These are phyloP conservation scores for Allygus modestus DNA, from an alignment of 2,888 invertebrate species.

Conservation along the genomic window DNA sequence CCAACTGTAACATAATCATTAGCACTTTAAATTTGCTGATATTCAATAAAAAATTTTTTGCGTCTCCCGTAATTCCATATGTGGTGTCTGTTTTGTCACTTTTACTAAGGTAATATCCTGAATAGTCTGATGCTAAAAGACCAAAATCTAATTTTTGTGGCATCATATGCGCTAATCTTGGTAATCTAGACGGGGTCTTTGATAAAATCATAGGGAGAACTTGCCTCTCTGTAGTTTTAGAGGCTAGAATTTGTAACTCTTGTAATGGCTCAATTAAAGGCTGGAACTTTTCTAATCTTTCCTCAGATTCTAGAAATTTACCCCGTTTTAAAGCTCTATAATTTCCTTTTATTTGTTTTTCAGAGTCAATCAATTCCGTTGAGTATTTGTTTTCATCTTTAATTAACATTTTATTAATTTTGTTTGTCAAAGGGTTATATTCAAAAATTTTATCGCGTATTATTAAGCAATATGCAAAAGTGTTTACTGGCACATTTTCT, in stretches of 20 bases:
- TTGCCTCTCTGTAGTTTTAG: neutral
- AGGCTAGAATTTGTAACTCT: neutral
- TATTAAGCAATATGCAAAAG: slow-evolving; percentile 45
- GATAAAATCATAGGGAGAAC: neutral
- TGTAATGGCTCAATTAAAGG: neutral
- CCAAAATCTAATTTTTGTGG: neutral
- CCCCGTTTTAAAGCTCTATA: neutral
- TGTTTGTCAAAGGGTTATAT: slow-evolving; percentile 1
- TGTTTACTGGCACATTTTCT: slow-evolving; percentile 26
- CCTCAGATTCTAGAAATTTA: neutral
- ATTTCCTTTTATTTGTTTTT: neutral
- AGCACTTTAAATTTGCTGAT: too few species aligned
- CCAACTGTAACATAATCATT: too few species aligned
- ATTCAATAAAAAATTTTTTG: too few species aligned
- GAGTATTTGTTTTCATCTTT: neutral
- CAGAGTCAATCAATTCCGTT: neutral
- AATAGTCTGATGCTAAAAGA: neutral
- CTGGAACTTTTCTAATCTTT: neutral
- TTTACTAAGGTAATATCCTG: neutral
- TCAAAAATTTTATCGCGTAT: slow-evolving; percentile 27
- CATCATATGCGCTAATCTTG: neutral
- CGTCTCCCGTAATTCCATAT: too few species aligned
- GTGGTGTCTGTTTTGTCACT: neutral
- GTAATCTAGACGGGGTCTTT: neutral
- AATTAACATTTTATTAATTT: neutral